A percentile compares a stretch with the other conserved stretches of the same genome.
Conservation (phyloP, 2,797 vertebrate genomes). For the Lemur catta region DNA sequence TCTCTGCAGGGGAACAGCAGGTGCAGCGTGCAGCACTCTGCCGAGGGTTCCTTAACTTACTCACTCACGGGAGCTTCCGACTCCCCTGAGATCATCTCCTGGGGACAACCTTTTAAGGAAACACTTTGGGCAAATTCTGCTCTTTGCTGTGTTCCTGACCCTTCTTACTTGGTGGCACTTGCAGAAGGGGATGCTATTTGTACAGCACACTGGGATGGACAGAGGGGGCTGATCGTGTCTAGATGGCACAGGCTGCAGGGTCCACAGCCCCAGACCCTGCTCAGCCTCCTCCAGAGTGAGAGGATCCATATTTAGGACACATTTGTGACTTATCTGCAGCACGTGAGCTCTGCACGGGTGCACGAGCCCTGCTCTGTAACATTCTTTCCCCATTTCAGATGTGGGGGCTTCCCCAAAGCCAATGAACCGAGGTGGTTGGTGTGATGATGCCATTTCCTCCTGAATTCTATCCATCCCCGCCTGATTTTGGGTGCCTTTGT, state of each 20-base stretch:
- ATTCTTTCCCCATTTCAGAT: not conserved
- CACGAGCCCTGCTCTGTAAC: not conserved
- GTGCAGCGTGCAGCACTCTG: accelerated
- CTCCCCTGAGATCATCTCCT: not conserved
- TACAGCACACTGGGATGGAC: not conserved
- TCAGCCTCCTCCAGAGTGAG: not conserved
- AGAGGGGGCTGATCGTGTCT: not conserved
- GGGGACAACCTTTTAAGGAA: not conserved
- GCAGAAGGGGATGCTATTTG: not conserved
- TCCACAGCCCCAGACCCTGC: not conserved
- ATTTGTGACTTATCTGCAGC: too few species aligned
- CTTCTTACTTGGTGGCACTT: not conserved
- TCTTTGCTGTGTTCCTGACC: not conserved
- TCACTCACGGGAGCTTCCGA: not conserved
- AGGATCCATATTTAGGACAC: not conserved
- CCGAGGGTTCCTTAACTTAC: too few species aligned
- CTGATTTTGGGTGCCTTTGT: not conserved
- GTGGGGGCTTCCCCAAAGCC: not conserved
- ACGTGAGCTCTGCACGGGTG: not conserved
- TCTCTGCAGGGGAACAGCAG: not conserved
- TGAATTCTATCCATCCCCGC: too few species aligned
- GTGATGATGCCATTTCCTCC: not conserved
- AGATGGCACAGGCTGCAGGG: too few species aligned
- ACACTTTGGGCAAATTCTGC: not conserved
- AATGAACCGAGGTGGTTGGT: too few species aligned